Base-by-base conservation (phyloP, 2,797 vertebrate genomes). In the Acanthis flammea region DNA sequence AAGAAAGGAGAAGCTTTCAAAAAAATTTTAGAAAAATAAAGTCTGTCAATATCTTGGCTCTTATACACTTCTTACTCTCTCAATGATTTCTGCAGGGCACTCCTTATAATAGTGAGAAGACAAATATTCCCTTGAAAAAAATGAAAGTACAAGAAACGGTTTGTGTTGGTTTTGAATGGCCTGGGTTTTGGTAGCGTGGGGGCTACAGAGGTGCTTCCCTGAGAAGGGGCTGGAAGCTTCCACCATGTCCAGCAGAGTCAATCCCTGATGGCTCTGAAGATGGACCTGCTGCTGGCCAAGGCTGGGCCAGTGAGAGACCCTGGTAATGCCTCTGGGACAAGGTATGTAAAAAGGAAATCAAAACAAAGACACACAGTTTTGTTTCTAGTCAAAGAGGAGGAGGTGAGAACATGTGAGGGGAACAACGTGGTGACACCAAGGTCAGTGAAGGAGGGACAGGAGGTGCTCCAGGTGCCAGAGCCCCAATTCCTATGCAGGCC, bases 391-490 rank as follows among this genome's bases (percentile, higher is more conserved):
- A 35, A 76, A 53, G 21, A 47, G 11, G 16, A 77, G 25, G 22
- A 31, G 2, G 7, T 37, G 27, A 24, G n/a, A 54, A 44, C 13
- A 21, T 13, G 24, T 45, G n/a, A 37, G 22, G 50, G 21, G 37
- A 65, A 45, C 7, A 30, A 24, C 48, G 14, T 7, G n/a, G 39
- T 8, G 17, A 45, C 41, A 45, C 41, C n/a, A 21, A 17, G 21
- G 6, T 30, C 60, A 44, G 10, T 30, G 39, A 44, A 53, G 39
- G 27, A 65, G 21, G 6, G 13, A 1, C 3, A 54, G n/a, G 48
- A 54, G 13, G 3, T 31, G 39, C 47, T 51, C 47, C 74, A 30
- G 37, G 10, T 0, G 0, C 16, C 1, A 2, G 39, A 44, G 31
- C 15, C 1, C 2, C 37, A 41, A 25, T 45, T 54, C 13, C 21